Base-by-base conservation (phyloP, 2,113 vertebrate species). In the Uria lomvia region DNA sequence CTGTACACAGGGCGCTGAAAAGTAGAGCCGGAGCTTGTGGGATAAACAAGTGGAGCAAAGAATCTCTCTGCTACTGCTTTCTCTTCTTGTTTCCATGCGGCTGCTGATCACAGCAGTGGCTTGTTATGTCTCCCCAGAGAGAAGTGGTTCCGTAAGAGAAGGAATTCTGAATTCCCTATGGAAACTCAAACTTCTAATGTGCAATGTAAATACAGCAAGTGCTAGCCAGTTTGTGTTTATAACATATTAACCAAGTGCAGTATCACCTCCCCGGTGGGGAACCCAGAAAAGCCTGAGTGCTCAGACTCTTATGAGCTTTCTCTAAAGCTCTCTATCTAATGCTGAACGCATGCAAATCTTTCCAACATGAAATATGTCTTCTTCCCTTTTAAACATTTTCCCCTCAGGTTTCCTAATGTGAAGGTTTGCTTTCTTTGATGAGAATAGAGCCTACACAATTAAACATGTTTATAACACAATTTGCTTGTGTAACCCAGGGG, bases 161-260 rank as follows among this genome's bases (percentile, higher is more conserved):
- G 63, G 50, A 80, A 90, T 81, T 84, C 88, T 83, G 70, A 96
- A 96, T 96, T 97, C 92, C 67, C 83, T 82, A 24, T 71, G 60
- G 91, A 89, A 92, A 50, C 43, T 73, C 83, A 84, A 88, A 88
- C 45, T 89, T 94, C 45, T 78, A 87, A 89, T 47, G 45, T 50
- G 85, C 81, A 81, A 83, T 85, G 73, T 84, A 96, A 96, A 96
- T 92, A 95, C 34, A 70, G 71, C 67, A 90, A 86, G 38, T 78
- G 53, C 72, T 92, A 88, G 47, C 20, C 60, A 42, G 36, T 95
- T 96, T 96, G 70, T 81, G 53, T 95, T 94, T 88, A 68, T 95
- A 95, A 88, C 53, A 10, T 91, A 96, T 92, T 36, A 89, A 86
- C 52, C 75, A 73, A 73, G 34, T 49, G 74, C 58, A 90, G 60